Base-by-base conservation (phyloP, 1,140 invertebrate genomes). In the Drosophila teissieri region DNA sequence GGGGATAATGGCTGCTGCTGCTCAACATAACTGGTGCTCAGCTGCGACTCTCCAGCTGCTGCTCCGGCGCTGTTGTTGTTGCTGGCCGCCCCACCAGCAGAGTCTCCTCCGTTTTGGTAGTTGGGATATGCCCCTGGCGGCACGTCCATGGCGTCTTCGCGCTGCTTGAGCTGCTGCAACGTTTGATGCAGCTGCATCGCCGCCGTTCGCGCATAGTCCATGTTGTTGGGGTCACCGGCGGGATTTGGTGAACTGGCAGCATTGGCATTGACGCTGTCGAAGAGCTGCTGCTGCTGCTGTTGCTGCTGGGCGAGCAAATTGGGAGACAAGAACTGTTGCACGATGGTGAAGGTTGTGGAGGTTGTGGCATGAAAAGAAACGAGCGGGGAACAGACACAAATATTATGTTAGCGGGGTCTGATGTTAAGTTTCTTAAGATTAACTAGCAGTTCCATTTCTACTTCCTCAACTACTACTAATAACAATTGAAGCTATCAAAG, bases 181-280 rank as follows among this genome's bases (percentile, higher is more conserved):
- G 90, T 91, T 54, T 91, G 83, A 37, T 91, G 88, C 49, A 91
- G 52, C 49, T 91, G 75, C 42, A 91, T 76, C n/a, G 90, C 90
- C 12, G 86, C 91, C 19, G 74, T 70, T n/a, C 81, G 82, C 42
- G 90, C 90, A 76, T 91, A 91, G 42, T 91, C 91, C 62, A 17
- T 85, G 79, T 68, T 90, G 46, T 15, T 78, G 69, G 52, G 81
- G 69, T 14, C 90, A 85, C 49, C 75, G 78, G 34, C 57, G 56
- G 39, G 78, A 72, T 56, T 73, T 11, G 60, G 69, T n/a, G 73
- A 75, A 14, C 67, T 64, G 39, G 82, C 80, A 64, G 82, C 80
- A 67, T 90, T 90, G 34, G 78, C 88, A 68, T 90, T 91, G 11
- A 80, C 80, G 48, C 83, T 90, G 24, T 86, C 83, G 22, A 65